phyloP scores from a whole-genome alignment of 2,113 vertebrate genomes.

The Rhadina sibilatrix region DNA sequence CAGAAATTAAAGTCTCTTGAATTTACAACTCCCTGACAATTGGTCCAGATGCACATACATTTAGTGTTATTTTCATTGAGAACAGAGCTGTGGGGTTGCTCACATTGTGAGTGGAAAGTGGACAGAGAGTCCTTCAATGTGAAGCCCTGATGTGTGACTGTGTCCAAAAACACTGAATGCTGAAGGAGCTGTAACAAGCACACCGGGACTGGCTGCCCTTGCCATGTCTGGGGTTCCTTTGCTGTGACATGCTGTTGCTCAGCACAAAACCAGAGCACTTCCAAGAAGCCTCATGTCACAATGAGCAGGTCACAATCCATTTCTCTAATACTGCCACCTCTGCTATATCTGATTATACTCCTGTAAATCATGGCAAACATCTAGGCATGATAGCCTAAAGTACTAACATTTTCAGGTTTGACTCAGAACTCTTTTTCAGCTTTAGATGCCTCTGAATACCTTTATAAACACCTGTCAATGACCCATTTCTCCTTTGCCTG shows the following conservation, averaged over 20 bases:
- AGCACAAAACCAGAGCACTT: neutral
- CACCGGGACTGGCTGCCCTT: neutral
- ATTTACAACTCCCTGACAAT: neutral
- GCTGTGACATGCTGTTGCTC: neutral
- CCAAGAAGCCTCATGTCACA: neutral
- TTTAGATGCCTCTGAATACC: neutral
- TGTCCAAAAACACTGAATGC: neutral
- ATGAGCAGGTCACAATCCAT: neutral
- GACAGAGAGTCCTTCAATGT: neutral
- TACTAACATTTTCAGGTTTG: neutral
- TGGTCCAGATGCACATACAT: fast-evolving
- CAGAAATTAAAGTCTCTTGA: neutral
- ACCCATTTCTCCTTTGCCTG: neutral
- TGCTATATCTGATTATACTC: neutral
- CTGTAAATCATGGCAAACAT: neutral
- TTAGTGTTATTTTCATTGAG: neutral
- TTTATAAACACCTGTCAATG: neutral
- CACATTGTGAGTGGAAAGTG: neutral
- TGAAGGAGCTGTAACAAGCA: neutral
- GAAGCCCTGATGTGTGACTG: neutral
- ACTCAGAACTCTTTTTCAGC: neutral
- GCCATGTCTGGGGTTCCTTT: neutral
- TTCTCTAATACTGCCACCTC: neutral
- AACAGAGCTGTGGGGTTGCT: neutral
- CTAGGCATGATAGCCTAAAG: neutral